Evolutionary conservation across 2,113 vertebrate genomes (phyloP).

Genomic region (Irena cyanogastra): DNA sequence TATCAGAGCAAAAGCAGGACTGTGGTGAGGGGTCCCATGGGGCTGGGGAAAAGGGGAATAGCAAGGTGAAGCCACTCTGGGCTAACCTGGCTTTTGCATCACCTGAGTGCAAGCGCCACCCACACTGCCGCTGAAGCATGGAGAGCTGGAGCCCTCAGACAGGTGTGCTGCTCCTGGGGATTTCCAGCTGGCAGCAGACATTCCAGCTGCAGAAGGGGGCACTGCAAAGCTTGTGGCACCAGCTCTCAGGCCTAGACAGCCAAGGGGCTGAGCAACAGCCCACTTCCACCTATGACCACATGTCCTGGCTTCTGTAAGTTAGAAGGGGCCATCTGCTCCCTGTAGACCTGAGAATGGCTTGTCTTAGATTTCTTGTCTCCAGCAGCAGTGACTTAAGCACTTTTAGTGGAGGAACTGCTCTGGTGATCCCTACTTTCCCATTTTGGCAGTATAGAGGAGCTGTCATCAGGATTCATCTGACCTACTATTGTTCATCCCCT

Average conservation of each 20-base stretch:
- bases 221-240: background rate
- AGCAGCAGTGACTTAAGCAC: background rate
- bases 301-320: background rate
- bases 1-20: background rate
- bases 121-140: background rate
- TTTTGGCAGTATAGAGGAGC: background rate
- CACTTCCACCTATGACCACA: background rate
- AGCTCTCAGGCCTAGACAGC: background rate
- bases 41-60: background rate
- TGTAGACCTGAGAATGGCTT: background rate
- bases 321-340: background rate
- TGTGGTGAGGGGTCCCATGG: accelerated
- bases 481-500: background rate
- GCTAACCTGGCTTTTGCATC: background rate
- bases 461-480: constrained; percentile 26
- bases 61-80: background rate
- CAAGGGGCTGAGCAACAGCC: background rate
- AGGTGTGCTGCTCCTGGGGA: background rate
- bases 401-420: background rate
- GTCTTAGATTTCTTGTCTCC: background rate
- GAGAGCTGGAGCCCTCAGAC: background rate
- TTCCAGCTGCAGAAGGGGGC: background rate
- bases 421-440: background rate
- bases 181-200: background rate
- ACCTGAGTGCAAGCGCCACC: no score